Base-by-base conservation (phyloP, 2,888 invertebrate species). In the Amblyjoppa fuscipennis region DNA sequence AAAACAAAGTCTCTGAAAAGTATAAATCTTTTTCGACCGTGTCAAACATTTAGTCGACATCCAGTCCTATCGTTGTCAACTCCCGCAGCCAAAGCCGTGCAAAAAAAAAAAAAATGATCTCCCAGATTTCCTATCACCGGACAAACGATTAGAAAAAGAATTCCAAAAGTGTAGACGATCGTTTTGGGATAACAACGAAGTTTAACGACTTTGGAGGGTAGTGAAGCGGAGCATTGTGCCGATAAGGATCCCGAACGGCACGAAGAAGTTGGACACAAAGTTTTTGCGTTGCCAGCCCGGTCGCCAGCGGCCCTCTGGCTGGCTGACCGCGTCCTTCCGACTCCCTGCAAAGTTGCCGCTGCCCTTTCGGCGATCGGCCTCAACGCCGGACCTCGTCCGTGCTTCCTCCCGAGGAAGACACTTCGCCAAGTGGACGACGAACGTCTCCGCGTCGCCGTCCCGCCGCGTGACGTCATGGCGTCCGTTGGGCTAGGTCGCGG, bases 401-500 rank as follows among this genome's bases (percentile, higher is more conserved):
- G 13, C 34, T 16, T 16, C 61, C 28, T 16, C 31, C 16, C 34
- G 61, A 61, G 28, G 64, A 74, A 53, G 31, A 70, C 70, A 64
- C 64, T 78, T 1, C 25, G 77, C 56, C 61, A 66, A 78, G 68
- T 64, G 64, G 25, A 53, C 16, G 53, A 61, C 77, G 56, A 83
- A 80, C 79, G 28, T 34, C 31, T 49, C 68, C 45, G 31, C 68
- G 74, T 45, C 66, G 71, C 70, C 70, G 78, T 56, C 59, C 31
- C 41, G 83, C 16, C 41, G 84, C n/a, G 85, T 92, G 93, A 93
- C 92, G 92, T 93, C 92, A 93, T 87, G 87, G 82, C 88, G 90
- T 91, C 90, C 90, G 89, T 92, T 93, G 92, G 91, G 93, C 90
- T 93, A 93, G 93, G 93, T 93, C 93, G 92, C 89, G 93, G 89